A percentile compares a stretch with the other conserved stretches of the same genome.
Conservation (phyloP, 2,797 vertebrate species). For the Anolis apletophallus region DNA sequence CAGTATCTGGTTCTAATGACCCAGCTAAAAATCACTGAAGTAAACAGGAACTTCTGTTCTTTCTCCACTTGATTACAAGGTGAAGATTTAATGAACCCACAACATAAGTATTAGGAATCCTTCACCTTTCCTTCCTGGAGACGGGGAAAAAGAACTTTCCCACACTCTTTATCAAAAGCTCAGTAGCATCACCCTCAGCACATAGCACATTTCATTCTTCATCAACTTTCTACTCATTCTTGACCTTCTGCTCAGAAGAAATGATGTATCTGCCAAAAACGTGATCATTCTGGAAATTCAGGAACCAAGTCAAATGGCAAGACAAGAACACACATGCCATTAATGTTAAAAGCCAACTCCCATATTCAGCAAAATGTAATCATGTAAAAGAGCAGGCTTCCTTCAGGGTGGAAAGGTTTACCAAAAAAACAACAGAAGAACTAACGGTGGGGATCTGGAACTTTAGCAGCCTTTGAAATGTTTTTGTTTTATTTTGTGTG, state of each 20-base stretch:
- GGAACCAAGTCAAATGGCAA: conserved; percentile 30
- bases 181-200: background rate
- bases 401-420: conserved; percentile 18
- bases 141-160: conserved; percentile 6
- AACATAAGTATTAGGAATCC: background rate
- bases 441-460: background rate
- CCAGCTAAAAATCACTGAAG: conserved; percentile 4
- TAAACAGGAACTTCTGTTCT: conserved; percentile 22
- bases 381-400: conserved; percentile 1
- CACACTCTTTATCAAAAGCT: conserved; percentile 7
- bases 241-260: conserved; percentile 31
- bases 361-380: conserved; percentile 36
- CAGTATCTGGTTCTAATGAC: background rate
- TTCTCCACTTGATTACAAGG: background rate
- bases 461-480: background rate
- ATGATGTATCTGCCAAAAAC: conserved; percentile 32
- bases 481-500: background rate
- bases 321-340: conserved; percentile 1
- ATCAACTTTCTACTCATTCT: conserved; percentile 25
- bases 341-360: conserved; percentile 21
- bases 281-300: conserved; percentile 42
- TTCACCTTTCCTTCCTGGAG: background rate
- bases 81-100: background rate
- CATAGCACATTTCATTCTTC: conserved; percentile 30
- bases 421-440: conserved; percentile 18